Conservation (phyloP, 2,888 invertebrate species). For the Argyra leucocephala region DNA sequence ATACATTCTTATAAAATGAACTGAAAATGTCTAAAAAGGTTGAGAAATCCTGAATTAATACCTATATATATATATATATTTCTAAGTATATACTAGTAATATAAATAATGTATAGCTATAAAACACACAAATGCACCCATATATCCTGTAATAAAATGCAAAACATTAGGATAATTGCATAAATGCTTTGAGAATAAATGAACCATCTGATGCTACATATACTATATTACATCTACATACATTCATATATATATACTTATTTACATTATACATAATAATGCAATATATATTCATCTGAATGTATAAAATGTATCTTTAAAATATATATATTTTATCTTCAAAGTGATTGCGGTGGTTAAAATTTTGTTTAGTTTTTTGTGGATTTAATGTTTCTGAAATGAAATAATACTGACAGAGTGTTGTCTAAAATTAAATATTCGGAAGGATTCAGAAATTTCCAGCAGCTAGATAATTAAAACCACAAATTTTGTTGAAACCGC, state of each 20-base stretch:
- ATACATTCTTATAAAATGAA: too few species aligned
- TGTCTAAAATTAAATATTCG: background rate
- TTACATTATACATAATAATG: background rate
- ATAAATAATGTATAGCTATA: background rate
- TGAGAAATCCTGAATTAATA: too few species aligned
- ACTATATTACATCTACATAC: background rate
- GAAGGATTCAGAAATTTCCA: background rate
- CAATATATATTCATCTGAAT: too few species aligned
- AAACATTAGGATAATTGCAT: conserved; percentile 6
- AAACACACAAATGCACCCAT: background rate
- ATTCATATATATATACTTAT: background rate
- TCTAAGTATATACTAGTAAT: background rate
- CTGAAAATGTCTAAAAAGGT: too few species aligned
- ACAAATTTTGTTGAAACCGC: conserved; percentile 1
- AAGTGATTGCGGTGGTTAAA: background rate
- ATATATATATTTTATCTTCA: background rate
- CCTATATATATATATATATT: background rate
- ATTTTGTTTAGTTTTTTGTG: conserved; percentile 3
- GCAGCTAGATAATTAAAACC: background rate
- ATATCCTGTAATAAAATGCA: background rate
- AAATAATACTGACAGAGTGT: background rate
- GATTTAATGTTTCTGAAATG: background rate
- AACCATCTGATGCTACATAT: background rate
- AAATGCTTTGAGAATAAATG: conserved; percentile 3
- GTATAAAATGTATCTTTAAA: background rate